Evolutionary conservation across 2,888 invertebrate genomes (phyloP), one percentile per base, ranked within the genome.

Genomic region (Platycheirus albimanus): DNA sequence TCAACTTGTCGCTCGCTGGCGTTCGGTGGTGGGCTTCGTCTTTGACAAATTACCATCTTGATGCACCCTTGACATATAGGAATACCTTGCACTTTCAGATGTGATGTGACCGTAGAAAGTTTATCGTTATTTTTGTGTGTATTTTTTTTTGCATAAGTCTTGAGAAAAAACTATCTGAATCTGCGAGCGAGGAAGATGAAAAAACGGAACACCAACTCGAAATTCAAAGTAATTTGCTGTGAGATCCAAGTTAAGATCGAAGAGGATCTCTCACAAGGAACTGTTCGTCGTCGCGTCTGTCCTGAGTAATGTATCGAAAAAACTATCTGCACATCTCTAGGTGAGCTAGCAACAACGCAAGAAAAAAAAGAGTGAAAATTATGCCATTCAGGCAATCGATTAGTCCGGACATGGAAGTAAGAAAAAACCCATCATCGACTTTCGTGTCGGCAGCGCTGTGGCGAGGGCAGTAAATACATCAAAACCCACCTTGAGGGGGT

Each of bases 11-110:
- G 28, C n/a, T n/a, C 28, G 17, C 6, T 20, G 10, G 20, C 1
- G 13, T 38, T 58, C 28, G 17, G 45, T 28, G 78, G 83, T 83
- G 83, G 78, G 72, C 51, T 71, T 83, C 83, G 69, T 78, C 78
- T 83, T 83, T 83, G 83, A 83, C 83, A 83, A 83, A 83, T 83
- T 83, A 69, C 83, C 78, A 83, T 83, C 83, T 83, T 83, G 83
- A 83, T 83, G 83, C 83, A 83, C 83, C 83, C 83, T 83, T 83
- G 83, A 83, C 83, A 83, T 72, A 78, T 83, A 78, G 64, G 64
- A 74, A 83, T 83, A 83, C 83, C 72, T 74, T 83, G 77, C 77
- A 71, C 83, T 74, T 83, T 83, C 83, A 36, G 67, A 67, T 64
- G 54, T 33, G 30, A 33, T 33, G 54, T 52, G 61, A 43, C 51